Evolutionary conservation across 2,888 invertebrate species (phyloP).

Genomic region (Spilarctia lutea): DNA sequence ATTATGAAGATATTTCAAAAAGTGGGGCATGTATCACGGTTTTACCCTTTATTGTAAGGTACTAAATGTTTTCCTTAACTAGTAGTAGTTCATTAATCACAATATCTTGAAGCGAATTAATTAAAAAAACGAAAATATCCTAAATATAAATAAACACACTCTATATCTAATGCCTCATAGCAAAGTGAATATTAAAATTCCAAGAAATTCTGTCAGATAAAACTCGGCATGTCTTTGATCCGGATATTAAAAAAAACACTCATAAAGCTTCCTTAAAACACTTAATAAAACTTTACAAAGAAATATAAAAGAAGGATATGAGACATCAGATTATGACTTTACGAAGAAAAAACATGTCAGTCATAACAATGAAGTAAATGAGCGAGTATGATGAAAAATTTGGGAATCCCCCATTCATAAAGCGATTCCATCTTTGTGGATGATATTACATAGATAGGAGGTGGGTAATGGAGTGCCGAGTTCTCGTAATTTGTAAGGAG

Average conservation of each 20-base stretch:
- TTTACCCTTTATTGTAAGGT: neutral
- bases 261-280: neutral
- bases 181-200: neutral
- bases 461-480: slow-evolving; percentile 58
- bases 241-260: neutral
- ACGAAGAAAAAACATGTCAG: slow-evolving; percentile 27
- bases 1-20: no score
- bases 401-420: slow-evolving; percentile 45
- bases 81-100: no score
- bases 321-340: slow-evolving; percentile 21
- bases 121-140: neutral
- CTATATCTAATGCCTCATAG: neutral
- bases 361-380: slow-evolving; percentile 39
- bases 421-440: slow-evolving; percentile 45
- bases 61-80: neutral
- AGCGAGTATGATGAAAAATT: slow-evolving; percentile 48
- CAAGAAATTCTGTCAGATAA: neutral
- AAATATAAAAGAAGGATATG: slow-evolving; percentile 9
- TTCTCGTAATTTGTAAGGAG: slow-evolving; percentile 59
- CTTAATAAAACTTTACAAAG: neutral
- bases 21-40: no score
- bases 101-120: no score
- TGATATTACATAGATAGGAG: slow-evolving; percentile 53
- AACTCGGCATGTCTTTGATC: neutral
- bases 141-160: neutral